Conservation (phyloP, 2,888 invertebrate genomes). For the Ochropleura plecta region DNA sequence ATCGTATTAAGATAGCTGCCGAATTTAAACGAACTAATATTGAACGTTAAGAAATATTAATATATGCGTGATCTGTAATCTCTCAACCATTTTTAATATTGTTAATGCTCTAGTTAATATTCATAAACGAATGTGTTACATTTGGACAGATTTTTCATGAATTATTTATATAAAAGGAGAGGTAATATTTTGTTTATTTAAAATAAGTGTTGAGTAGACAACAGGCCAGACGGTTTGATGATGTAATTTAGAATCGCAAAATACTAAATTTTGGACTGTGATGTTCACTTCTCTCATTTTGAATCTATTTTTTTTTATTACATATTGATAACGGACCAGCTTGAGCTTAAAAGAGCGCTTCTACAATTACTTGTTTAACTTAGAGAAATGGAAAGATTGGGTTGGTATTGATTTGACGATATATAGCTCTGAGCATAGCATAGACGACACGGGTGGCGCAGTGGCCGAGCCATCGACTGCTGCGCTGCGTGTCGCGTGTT, state of each 20-base stretch:
- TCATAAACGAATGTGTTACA: constrained; percentile 30
- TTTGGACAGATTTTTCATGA: constrained; percentile 41
- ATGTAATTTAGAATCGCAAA: constrained; percentile 16
- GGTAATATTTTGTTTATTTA: constrained; percentile 20
- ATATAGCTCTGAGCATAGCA: no score
- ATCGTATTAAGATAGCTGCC: constrained; percentile 78
- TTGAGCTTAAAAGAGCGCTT: neutral
- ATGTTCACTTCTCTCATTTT: neutral
- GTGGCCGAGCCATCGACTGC: no score
- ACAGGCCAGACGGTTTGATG: constrained; percentile 27
- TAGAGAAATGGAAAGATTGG: neutral
- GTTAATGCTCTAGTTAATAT: constrained; percentile 24
- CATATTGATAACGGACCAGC: neutral
- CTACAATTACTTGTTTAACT: neutral
- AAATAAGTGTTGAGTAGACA: constrained; percentile 26
- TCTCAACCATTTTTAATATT: constrained; percentile 18
- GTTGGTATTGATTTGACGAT: neutral
- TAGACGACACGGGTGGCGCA: no score
- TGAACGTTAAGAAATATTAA: constrained; percentile 15
- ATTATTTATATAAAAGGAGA: constrained; percentile 42
- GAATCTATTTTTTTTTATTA: neutral
- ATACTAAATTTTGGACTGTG: neutral
- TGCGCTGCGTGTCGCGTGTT: no score
- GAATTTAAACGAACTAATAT: constrained; percentile 63
- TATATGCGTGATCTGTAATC: constrained; percentile 29